Percentiles rank a stretch among this genome's conserved stretches.
phyloP scores from a whole-genome alignment of 2,797 vertebrate genomes.

The Hippopotamyrus pictus region DNA sequence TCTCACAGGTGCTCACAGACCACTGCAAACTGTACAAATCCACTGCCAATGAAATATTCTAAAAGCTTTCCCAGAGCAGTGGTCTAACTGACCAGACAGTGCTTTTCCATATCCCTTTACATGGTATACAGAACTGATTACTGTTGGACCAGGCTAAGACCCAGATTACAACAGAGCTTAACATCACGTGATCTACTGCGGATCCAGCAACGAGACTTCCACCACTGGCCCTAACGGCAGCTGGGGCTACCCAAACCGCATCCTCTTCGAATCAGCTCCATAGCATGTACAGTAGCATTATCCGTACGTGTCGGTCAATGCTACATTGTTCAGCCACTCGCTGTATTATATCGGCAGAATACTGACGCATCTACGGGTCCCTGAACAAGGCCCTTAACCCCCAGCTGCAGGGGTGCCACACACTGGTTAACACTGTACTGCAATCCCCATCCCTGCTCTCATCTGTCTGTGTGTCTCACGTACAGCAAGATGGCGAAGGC shows the following conservation, averaged over 20 bases:
- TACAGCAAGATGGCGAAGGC: background rate
- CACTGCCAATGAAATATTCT: background rate
- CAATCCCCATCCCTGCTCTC: background rate
- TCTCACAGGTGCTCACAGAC: background rate
- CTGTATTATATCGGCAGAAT: background rate
- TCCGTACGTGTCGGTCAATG: background rate
- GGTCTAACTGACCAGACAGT: slow-evolving; percentile 9
- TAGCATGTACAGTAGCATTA: background rate
- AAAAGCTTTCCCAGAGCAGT: background rate
- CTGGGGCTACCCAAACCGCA: background rate
- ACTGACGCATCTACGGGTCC: background rate
- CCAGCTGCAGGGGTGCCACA: background rate
- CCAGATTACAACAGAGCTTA: slow-evolving; percentile 39
- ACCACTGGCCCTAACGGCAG: background rate
- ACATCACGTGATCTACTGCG: background rate
- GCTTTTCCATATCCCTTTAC: slow-evolving; percentile 13
- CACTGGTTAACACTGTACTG: background rate
- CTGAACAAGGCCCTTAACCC: background rate
- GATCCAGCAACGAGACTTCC: background rate
- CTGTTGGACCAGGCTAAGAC: slow-evolving; percentile 37
- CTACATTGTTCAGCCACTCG: background rate
- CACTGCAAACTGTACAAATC: background rate
- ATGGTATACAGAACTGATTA: slow-evolving; percentile 40
- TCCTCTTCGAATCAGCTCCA: background rate
- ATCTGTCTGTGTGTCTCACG: background rate